Evolutionary conservation across 2,888 invertebrate species (phyloP).

Genomic region (Strigamia crassipes): DNA sequence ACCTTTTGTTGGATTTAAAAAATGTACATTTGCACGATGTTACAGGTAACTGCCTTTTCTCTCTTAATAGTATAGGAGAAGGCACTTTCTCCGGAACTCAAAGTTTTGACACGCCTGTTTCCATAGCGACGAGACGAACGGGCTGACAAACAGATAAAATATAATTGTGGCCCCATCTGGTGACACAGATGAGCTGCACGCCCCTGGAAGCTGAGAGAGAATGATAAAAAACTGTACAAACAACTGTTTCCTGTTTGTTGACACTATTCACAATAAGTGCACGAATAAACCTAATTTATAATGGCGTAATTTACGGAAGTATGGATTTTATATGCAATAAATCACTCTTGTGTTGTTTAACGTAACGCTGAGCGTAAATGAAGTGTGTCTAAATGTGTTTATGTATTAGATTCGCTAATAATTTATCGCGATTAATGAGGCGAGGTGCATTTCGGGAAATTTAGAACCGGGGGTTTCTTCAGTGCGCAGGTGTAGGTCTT

Average conservation of each 20-base stretch:
- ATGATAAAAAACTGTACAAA: conserved; percentile 20
- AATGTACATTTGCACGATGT: too few species aligned
- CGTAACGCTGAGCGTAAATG: neutral
- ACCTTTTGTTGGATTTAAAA: too few species aligned
- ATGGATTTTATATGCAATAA: neutral
- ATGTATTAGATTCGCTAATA: neutral
- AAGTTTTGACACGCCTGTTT: neutral
- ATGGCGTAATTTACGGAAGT: neutral
- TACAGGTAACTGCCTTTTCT: too few species aligned
- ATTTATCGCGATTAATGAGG: neutral
- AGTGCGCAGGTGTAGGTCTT: neutral
- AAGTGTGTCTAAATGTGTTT: neutral
- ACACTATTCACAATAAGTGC: neutral
- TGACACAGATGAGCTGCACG: conserved; percentile 3
- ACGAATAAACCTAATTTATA: neutral
- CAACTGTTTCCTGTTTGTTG: conserved; percentile 3
- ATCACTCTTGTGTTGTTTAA: neutral
- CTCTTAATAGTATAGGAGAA: too few species aligned
- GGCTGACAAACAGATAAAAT: conserved; percentile 29
- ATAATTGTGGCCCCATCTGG: conserved; percentile 36
- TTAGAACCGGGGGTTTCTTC: neutral
- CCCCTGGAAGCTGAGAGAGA: neutral
- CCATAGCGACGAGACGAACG: neutral
- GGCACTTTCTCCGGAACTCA: too few species aligned
- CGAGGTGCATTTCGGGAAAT: neutral